Conservation (phyloP, 2,888 invertebrate genomes). For the Andrena praecox region DNA sequence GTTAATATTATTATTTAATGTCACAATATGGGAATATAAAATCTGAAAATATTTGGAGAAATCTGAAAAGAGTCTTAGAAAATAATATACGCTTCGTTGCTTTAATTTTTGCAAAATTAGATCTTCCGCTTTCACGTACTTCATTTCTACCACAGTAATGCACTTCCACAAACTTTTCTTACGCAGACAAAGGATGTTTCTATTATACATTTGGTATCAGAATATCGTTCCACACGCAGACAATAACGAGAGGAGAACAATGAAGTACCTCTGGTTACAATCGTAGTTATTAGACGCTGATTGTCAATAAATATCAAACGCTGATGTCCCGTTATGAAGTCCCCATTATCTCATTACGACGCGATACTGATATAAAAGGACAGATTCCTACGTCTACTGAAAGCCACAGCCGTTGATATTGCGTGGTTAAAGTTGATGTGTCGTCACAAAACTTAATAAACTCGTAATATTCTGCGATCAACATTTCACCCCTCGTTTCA, state of each 20-base stretch:
- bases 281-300: conserved; percentile 26
- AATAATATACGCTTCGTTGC: neutral
- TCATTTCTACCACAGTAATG: neutral
- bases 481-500: neutral
- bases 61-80: too few relatives aligned
- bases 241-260: conserved; percentile 18
- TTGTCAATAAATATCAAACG: conserved; percentile 37
- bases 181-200: conserved; percentile 2
- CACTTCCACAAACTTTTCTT: neutral
- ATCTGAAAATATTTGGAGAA: too few relatives aligned
- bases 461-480: neutral
- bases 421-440: neutral
- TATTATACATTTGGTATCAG: neutral
- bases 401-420: neutral
- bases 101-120: neutral
- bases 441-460: neutral
- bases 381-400: neutral
- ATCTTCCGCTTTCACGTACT: neutral
- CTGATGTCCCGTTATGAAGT: conserved; percentile 24
- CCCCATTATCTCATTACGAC: conserved; percentile 19
- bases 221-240: neutral
- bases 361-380: conserved; percentile 4
- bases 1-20: too few relatives aligned
- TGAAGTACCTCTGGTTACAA: conserved; percentile 10
- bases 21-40: too few relatives aligned